A percentile compares a stretch with the other conserved stretches of the same genome.
phyloP scores from a whole-genome alignment of 2,797 vertebrate species.

The Pogonophryne albipinna region DNA sequence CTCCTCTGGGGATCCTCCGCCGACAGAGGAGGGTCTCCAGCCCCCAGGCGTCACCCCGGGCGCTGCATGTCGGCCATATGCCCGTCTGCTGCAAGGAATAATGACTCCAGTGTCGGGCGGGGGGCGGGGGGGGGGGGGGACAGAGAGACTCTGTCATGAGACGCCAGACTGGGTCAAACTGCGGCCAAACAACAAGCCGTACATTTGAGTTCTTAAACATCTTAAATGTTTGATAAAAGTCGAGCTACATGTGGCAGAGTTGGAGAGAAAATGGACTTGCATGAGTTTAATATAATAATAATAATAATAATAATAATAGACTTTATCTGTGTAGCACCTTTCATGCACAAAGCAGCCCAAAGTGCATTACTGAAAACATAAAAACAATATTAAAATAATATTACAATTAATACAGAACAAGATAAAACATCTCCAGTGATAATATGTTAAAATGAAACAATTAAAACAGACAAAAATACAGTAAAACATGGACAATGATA shows the following conservation, averaged over 20 bases:
- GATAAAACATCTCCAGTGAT: no score
- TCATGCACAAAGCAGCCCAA: no score
- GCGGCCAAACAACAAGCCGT: conserved; percentile 26
- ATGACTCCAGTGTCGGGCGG: background rate
- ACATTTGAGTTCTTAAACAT: conserved; percentile 52
- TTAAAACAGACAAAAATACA: no score
- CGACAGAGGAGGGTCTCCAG: conserved; percentile 41
- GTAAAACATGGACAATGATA: no score
- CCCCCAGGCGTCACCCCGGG: conserved; percentile 69
- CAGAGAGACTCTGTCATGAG: conserved; percentile 46
- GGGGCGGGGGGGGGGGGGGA: conserved; percentile 28
- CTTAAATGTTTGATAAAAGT: conserved; percentile 50
- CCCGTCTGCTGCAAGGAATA: conserved; percentile 54
- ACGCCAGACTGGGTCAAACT: conserved; percentile 59
- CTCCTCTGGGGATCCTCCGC: conserved; percentile 60
- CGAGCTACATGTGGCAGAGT: conserved; percentile 40
- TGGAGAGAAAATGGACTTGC: conserved; percentile 5
- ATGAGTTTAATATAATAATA: no score
- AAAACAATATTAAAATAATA: no score
- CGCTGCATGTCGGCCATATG: conserved; percentile 69
- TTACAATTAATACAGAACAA: no score
- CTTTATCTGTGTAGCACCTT: no score
- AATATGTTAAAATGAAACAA: no score
- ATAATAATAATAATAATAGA: no score
- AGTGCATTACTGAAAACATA: no score